Percentiles rank a stretch among this genome's conserved stretches.
Evolutionary conservation across 2,113 vertebrate genomes (phyloP).

Genomic region (Heterotilapia buettikoferi): DNA sequence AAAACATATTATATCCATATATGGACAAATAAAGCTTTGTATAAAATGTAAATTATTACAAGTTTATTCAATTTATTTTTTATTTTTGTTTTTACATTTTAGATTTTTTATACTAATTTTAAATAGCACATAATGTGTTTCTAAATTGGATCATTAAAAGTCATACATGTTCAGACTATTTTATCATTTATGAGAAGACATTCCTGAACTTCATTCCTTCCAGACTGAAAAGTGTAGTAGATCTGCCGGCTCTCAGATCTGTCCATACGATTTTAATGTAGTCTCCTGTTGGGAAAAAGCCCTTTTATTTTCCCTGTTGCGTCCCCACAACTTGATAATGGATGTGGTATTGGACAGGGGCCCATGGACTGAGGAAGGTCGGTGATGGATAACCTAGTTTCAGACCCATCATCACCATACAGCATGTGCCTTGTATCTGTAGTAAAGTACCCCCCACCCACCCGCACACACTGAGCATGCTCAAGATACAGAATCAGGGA

Average conservation of each 20-base stretch:
- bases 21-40: background rate
- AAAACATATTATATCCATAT: background rate
- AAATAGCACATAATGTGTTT: background rate
- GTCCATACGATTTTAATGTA: slow-evolving; percentile 51
- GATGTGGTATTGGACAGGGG: slow-evolving; percentile 62
- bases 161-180: background rate
- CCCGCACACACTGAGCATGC: slow-evolving; percentile 2
- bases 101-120: background rate
- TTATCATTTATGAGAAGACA: slow-evolving; percentile 11
- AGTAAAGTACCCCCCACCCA: background rate
- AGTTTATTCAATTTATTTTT: background rate
- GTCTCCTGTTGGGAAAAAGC: slow-evolving; percentile 33
- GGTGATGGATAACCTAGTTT: slow-evolving; percentile 72
- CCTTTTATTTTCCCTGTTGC: slow-evolving; percentile 48
- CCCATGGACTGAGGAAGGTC: slow-evolving; percentile 34
- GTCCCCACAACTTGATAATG: slow-evolving; percentile 56
- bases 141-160: background rate
- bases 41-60: background rate
- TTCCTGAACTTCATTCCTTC: background rate
- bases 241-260: slow-evolving; percentile 11
- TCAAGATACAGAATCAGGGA: background rate
- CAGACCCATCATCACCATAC: slow-evolving; percentile 59
- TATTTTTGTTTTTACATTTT: background rate
- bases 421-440: slow-evolving; percentile 60
- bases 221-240: background rate